A percentile compares a stretch with the other conserved stretches of the same genome.
Conservation (phyloP, 2,113 vertebrate species). For the Octodon degus region DNA sequence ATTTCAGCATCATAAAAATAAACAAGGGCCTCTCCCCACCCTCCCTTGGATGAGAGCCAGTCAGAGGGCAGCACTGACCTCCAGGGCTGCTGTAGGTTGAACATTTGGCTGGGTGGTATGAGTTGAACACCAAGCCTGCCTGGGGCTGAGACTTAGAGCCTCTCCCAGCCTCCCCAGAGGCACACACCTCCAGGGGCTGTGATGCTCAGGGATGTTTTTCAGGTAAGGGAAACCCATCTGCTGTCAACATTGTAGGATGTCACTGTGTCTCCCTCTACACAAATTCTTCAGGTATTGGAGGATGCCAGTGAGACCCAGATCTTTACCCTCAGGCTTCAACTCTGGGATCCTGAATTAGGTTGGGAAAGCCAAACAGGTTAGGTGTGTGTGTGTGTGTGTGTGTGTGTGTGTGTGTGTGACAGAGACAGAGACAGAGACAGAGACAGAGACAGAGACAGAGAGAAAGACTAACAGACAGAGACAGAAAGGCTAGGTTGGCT, state of each 20-base stretch:
- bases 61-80: not conserved
- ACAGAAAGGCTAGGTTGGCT: not conserved
- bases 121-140: not conserved
- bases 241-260: not conserved
- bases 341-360: not conserved
- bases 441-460: no score
- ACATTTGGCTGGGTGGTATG: not conserved
- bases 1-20: not conserved
- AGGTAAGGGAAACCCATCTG: not conserved
- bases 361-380: not conserved
- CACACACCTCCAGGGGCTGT: not conserved
- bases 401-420: not conserved
- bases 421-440: not conserved
- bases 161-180: not conserved
- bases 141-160: not conserved
- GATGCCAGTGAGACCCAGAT: not conserved
- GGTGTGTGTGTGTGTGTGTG: not conserved
- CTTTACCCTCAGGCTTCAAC: not conserved
- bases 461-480: no score
- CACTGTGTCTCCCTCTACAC: not conserved
- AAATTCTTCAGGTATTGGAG: not conserved
- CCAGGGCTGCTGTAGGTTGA: not conserved
- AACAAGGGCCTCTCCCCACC: not conserved
- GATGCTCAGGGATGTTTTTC: not conserved
- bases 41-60: not conserved